A percentile compares a stretch with the other conserved stretches of the same genome.
These are phyloP conservation scores for Nycticorax nycticorax DNA, from an alignment of 2,113 vertebrate species.

Conservation along the genomic window DNA sequence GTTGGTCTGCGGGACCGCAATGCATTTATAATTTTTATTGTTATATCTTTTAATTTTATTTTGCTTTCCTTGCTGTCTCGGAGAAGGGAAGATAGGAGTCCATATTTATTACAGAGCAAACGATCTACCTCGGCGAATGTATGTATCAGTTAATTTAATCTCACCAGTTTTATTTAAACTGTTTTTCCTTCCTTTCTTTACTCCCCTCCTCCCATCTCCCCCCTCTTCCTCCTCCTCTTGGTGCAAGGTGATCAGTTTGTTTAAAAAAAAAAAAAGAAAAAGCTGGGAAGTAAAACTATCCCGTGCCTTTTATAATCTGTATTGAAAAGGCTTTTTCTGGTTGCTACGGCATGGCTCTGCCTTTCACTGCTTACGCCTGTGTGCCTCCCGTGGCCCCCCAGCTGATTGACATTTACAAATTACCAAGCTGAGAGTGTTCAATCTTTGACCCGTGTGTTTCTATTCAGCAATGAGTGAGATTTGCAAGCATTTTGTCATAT, in stretches of 20 bases:
- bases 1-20: conserved; percentile 35
- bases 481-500: conserved; percentile 99
- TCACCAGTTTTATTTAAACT: conserved; percentile 82
- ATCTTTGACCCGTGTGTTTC: conserved; percentile 96
- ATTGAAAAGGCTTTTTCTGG: conserved; percentile 78
- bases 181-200: conserved; percentile 70
- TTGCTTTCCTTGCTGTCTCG: conserved; percentile 77
- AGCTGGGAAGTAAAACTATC: conserved; percentile 54
- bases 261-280: background rate
- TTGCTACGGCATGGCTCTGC: conserved; percentile 59
- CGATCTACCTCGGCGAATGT: conserved; percentile 78
- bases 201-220: background rate
- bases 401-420: conserved; percentile 99
- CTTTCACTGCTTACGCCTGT: conserved; percentile 56
- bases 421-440: conserved; percentile 94
- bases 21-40: conserved; percentile 87
- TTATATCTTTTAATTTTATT: conserved; percentile 87
- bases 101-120: conserved; percentile 80
- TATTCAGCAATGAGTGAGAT: conserved; percentile 95
- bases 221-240: conserved; percentile 1
- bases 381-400: conserved; percentile 82
- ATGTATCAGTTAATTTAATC: conserved; percentile 87
- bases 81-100: conserved; percentile 75
- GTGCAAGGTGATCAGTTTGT: conserved; percentile 52
- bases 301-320: conserved; percentile 73